phyloP scores from a whole-genome alignment of 1,140 invertebrate species.

The Augochlora pura region DNA sequence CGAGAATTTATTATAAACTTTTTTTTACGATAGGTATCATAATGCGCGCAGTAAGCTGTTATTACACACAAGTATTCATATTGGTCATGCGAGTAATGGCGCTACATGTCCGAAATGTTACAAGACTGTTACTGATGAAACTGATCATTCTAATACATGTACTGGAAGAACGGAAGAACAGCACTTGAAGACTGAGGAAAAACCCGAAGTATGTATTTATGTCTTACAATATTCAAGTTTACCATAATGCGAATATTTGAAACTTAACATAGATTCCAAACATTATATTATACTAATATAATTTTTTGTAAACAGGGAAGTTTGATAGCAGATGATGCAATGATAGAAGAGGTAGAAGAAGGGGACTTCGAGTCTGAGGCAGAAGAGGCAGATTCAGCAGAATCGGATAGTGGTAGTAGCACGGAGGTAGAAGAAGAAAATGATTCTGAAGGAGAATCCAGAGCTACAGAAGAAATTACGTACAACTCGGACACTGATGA shows the following conservation, averaged over 20 bases:
- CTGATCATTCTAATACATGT: slow-evolving; percentile 71
- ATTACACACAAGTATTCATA: slow-evolving; percentile 83
- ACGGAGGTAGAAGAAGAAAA: slow-evolving; percentile 47
- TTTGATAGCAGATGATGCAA: slow-evolving; percentile 66
- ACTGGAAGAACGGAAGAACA: slow-evolving; percentile 60
- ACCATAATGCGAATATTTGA: background rate
- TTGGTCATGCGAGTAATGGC: slow-evolving; percentile 77
- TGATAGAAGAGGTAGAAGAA: slow-evolving; percentile 59
- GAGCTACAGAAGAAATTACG: slow-evolving; percentile 41
- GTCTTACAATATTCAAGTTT: no score
- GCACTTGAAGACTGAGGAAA: slow-evolving; percentile 63
- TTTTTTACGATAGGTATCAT: slow-evolving; percentile 79
- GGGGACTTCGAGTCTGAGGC: slow-evolving; percentile 70
- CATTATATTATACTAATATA: no score
- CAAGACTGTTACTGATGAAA: slow-evolving; percentile 70
- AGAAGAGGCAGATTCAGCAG: slow-evolving; percentile 56
- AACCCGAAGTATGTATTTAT: slow-evolving; percentile 32
- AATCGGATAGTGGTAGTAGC: slow-evolving; percentile 40
- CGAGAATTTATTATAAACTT: no score
- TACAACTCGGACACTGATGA: slow-evolving; percentile 64
- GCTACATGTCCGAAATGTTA: slow-evolving; percentile 72
- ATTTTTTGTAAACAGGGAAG: slow-evolving; percentile 62
- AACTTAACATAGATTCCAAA: background rate
- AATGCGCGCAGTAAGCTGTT: slow-evolving; percentile 83
- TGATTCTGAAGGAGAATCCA: slow-evolving; percentile 54